Evolutionary conservation across 2,797 vertebrate genomes (phyloP).

Genomic region (Rhinella marina): DNA sequence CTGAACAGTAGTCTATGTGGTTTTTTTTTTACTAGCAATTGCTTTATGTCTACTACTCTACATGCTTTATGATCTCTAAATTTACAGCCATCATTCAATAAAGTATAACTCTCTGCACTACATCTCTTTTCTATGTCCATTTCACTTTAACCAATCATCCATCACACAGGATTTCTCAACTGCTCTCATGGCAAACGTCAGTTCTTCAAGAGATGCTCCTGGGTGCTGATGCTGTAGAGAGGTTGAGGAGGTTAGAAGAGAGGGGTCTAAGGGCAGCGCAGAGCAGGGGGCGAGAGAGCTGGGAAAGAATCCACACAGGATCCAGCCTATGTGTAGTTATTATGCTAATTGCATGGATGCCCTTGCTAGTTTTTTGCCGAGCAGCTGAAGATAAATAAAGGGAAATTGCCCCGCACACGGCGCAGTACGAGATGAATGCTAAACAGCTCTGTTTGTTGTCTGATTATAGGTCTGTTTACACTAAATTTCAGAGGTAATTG

Average conservation of each 20-base stretch:
- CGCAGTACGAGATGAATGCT: constrained; percentile 99
- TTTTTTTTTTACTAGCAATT: not conserved
- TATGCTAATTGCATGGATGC: constrained; percentile 99
- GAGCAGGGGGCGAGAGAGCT: constrained; percentile 40
- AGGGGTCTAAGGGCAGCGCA: constrained; percentile 36
- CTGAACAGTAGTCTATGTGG: not conserved
- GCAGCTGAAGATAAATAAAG: constrained; percentile 99
- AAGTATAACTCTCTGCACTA: not conserved
- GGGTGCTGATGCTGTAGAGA: constrained; percentile 27
- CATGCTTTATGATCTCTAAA: constrained; percentile 18
- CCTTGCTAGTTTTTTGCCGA: constrained; percentile 99
- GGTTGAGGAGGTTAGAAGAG: constrained; percentile 37
- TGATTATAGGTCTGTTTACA: constrained; percentile 98
- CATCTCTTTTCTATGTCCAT: not conserved
- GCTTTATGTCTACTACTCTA: not conserved
- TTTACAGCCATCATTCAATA: constrained; percentile 23
- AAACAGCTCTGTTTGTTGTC: constrained; percentile 96
- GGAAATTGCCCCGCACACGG: constrained; percentile 99
- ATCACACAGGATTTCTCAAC: constrained; percentile 27
- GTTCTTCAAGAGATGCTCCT: constrained; percentile 23
- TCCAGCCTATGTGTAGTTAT: constrained; percentile 98
- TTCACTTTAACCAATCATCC: constrained; percentile 9
- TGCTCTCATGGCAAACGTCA: constrained; percentile 27
- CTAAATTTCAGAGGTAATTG: constrained; percentile 99
- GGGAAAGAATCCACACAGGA: constrained; percentile 89